Base-by-base conservation (phyloP, 2,797 vertebrate species). In the Centropyge bicolor region DNA sequence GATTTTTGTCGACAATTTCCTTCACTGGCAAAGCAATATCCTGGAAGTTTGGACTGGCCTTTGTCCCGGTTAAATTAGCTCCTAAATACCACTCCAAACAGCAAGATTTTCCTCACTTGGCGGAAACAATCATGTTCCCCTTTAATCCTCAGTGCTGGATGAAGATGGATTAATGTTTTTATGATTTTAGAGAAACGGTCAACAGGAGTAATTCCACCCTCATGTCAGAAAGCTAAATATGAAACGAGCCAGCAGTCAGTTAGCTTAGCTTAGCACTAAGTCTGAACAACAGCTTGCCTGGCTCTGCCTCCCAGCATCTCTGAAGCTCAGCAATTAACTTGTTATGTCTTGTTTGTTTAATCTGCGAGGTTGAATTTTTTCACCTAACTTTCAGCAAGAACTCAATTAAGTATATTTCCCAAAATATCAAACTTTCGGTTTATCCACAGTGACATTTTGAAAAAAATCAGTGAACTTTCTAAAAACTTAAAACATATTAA, bases 21-120 rank as follows among this genome's bases (percentile, higher is more conserved):
- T 74, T 36, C 22, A 38, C 45, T 62, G 73, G 60, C 45, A 51
- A 63, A 5, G 27, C 11, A 57, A 16, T 31, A 40, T 70, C 6
- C 11, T 68, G 46, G 45, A 45, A 6, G 79, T 83, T 86, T 76
- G 54, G 31, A 68, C 70, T 56, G 63, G 60, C 48, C 59, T 36
- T 62, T 24, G 16, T 83, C 79, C 27, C 22, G 38, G 54, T 12
- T 68, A 41, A 83, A 74, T 68, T 52, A 69, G 67, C 27, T 31
- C 19, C 2, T 38, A 31, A 67, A 63, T 56, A 45, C 8, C 8
- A 63, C 22, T 59, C 19, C 14, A 41, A 79, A 54, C 36, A 35
- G 20, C 27, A 68, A 67, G 41, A 31, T 27, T 14, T 76, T 24
- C 35, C 35, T 24, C 36, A 64, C 56, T 63, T 65, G 54, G 40